These are phyloP conservation scores for Trissolcus brochymenae DNA, from an alignment of 2,888 invertebrate genomes.

Conservation along the genomic window DNA sequence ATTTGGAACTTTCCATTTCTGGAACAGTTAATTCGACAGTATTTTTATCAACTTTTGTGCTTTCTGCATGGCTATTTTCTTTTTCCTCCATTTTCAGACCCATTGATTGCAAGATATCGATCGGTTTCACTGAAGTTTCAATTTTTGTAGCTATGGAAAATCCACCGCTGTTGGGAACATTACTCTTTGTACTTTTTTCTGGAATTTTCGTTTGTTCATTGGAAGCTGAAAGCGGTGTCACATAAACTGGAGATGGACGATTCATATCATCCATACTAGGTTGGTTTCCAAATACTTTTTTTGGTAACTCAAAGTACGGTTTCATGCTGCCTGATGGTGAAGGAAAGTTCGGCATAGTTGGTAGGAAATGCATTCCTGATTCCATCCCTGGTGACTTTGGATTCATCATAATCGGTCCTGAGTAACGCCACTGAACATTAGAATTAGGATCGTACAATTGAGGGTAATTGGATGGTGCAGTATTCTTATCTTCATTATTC, in stretches of 20 bases:
- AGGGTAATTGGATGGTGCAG: constrained; percentile 64
- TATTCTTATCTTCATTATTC: constrained; percentile 60
- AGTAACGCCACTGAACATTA: constrained; percentile 75
- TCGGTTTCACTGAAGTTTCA: constrained; percentile 67
- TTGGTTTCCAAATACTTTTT: constrained; percentile 34
- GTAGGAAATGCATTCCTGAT: constrained; percentile 26
- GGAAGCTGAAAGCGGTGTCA: constrained; percentile 64
- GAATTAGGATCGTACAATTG: constrained; percentile 28
- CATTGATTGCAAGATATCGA: constrained; percentile 76
- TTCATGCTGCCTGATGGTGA: constrained; percentile 31
- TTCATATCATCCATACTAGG: constrained; percentile 40
- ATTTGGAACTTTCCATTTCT: constrained; percentile 18
- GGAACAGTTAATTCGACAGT: constrained; percentile 10
- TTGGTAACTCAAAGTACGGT: constrained; percentile 42
- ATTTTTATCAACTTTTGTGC: constrained; percentile 29
- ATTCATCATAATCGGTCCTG: constrained; percentile 67
- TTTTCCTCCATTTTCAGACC: constrained; percentile 66
- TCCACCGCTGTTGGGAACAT: constrained; percentile 31
- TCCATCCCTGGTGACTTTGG: constrained; percentile 6
- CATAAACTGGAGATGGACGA: constrained; percentile 62
- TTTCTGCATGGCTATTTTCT: constrained; percentile 6
- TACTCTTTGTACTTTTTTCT: constrained; percentile 22
- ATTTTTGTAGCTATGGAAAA: constrained; percentile 55
- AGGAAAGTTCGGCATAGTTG: constrained; percentile 52
- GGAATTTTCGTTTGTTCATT: constrained; percentile 28